These are phyloP conservation scores for Spea hammondii DNA, from an alignment of 2,797 vertebrate species.

Conservation along the genomic window DNA sequence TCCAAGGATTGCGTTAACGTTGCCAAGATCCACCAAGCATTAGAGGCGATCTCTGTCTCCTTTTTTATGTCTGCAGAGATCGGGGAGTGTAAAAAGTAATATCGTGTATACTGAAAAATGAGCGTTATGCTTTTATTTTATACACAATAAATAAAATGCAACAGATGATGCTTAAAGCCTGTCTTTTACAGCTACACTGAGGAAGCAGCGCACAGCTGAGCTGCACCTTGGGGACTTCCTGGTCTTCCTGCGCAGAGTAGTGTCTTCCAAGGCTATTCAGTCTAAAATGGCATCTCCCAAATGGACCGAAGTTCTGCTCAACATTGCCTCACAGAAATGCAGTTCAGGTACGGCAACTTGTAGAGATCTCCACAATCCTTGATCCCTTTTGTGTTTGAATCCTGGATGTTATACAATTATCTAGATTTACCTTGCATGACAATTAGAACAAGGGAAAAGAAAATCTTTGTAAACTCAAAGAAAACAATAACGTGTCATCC, in stretches of 20 bases:
- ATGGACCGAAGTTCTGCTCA: conserved; percentile 97
- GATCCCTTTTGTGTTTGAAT: not conserved
- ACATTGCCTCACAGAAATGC: conserved; percentile 96
- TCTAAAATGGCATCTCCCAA: conserved; percentile 98
- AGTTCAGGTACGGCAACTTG: conserved; percentile 78
- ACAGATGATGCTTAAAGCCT: not conserved
- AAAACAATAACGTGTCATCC: no score
- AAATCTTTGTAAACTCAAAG: no score
- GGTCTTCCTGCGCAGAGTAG: conserved; percentile 92
- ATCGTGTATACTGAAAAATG: no score
- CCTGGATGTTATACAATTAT: not conserved
- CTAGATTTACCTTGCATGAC: no score
- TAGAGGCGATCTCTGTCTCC: not conserved
- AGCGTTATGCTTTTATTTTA: no score
- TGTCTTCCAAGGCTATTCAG: conserved; percentile 97
- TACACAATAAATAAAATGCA: not conserved
- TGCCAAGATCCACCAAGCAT: no score
- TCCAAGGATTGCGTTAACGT: no score
- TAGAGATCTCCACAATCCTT: not conserved
- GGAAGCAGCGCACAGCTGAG: conserved; percentile 90
- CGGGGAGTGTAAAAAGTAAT: no score
- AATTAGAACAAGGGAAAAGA: no score
- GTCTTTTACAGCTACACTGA: conserved; percentile 74
- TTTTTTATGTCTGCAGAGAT: no score
- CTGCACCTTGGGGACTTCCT: conserved; percentile 94